Evolutionary conservation across 2,888 invertebrate species (phyloP).

Genomic region (Lithophane ornitopus): DNA sequence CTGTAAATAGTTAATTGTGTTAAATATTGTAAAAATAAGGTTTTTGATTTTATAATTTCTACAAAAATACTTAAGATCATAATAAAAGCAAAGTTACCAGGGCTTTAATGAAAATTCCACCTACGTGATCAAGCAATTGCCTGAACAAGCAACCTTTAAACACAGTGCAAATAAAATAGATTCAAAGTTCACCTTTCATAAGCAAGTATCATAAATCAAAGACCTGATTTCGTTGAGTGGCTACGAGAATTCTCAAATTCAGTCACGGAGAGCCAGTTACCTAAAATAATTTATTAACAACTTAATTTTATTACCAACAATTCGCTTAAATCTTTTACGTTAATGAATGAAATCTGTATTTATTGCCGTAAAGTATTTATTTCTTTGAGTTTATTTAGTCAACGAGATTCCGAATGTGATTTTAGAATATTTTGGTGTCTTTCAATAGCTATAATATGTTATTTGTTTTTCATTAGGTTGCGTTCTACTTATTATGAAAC

Average conservation of each 20-base stretch:
- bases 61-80: no score
- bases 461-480: neutral
- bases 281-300: conserved; percentile 58
- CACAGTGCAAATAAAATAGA: conserved; percentile 25
- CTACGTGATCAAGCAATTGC: neutral
- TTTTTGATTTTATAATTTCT: no score
- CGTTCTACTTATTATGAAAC: neutral
- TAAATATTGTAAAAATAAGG: no score
- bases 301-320: conserved; percentile 49
- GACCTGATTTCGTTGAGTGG: conserved; percentile 51
- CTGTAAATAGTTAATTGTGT: no score
- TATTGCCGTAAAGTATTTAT: conserved; percentile 31
- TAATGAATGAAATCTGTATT: conserved; percentile 54
- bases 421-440: neutral
- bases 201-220: conserved; percentile 51
- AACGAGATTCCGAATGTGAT: neutral
- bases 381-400: conserved; percentile 9
- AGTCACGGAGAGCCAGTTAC: conserved; percentile 41
- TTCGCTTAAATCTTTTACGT: conserved; percentile 52
- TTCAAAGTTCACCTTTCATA: conserved; percentile 35
- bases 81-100: neutral
- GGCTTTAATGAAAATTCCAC: neutral
- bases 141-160: conserved; percentile 6
- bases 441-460: neutral
- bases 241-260: conserved; percentile 42